Evolutionary conservation across 2,888 invertebrate species (phyloP), one percentile per base, ranked within the genome.

Genomic region (Synanthedon myopaeformis): DNA sequence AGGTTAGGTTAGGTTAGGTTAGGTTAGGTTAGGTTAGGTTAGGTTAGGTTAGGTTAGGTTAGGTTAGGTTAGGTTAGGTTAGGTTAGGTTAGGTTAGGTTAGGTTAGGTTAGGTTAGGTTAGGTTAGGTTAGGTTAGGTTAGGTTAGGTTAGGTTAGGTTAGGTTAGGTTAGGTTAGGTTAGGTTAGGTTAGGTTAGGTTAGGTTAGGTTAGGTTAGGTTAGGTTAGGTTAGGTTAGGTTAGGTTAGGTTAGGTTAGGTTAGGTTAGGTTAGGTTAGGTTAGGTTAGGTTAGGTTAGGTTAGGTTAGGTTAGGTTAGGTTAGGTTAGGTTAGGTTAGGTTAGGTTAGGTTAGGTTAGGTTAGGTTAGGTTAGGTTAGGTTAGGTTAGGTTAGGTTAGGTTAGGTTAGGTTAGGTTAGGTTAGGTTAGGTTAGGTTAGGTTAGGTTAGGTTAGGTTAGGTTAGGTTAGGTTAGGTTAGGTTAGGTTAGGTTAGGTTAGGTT

Each of bases 171-270:
- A 59, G 59, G 59, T 57, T 59, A 59, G 59, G 59, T 57, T 57
- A 57, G 58, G 58, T 59, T 59, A 59, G 58, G 58, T 58, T 58
- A 57, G 58, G 58, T 58, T 59, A 58, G 58, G 58, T 59, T 49
- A 49, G 54, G 54, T 54, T 54, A 52, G 54, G 52, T 52, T 54
- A 54, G 51, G 54, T 54, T 54, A 54, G 54, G 54, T 54, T 54
- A 54, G 54, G 54, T 54, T 54, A 54, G 54, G 54, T 54, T 54
- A 54, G 54, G 54, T 54, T 54, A 52, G 54, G 54, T 49, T 54
- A 52, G 54, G 54, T 54, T 54, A 54, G 54, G 54, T 54, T 54
- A 52, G 52, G 54, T 54, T 52, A 52, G 54, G 54, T 54, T 54
- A 54, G 54, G 52, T 54, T 54, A 54, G 54, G 54, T 54, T 54